Base-by-base conservation (phyloP, 1,140 invertebrate species). In the Dreissena rostriformis region DNA sequence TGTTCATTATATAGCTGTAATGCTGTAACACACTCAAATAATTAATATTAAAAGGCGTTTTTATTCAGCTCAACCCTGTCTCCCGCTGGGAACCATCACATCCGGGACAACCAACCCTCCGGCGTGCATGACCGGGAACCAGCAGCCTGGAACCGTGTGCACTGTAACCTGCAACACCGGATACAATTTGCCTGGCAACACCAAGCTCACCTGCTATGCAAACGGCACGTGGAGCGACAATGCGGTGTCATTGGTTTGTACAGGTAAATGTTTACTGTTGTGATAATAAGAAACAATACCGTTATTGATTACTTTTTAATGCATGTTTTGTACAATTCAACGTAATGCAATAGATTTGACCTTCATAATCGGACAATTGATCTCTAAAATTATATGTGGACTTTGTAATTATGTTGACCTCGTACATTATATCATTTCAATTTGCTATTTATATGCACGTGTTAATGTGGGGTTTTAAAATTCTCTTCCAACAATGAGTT, bases 221-320 rank as follows among this genome's bases (percentile, higher is more conserved):
- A 88, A 85, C 74, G 89, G 89, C 51, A 82, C 84, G 19, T 90
- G 89, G 89, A 87, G 85, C 66, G 72, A 84, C 66, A 65, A 85
- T 73, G 86, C 76, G 11, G 29, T 71, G 15, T 49, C 80, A 19
- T 63, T 87, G n/a, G 11, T 53, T 1, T 89, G 88, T 84, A 72
- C 57, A 87, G 87, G 88, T 89, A 67, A 53, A 66, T 57, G n/a
- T n/a, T n/a, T n/a, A n/a, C n/a, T n/a, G n/a, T n/a, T n/a, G n/a
- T n/a, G n/a, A n/a, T n/a, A n/a, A n/a, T n/a, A n/a, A n/a, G n/a
- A n/a, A n/a, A n/a, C n/a, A n/a, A n/a, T n/a, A n/a, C n/a, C n/a
- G n/a, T n/a, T n/a, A n/a, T n/a, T n/a, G n/a, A n/a, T n/a, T n/a
- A n/a, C n/a, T n/a, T n/a, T n/a, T n/a, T n/a, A n/a, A n/a, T n/a